Percentiles rank a stretch among this genome's conserved stretches.
Evolutionary conservation across 2,888 invertebrate species (phyloP).

Genomic region (Chromoteleia sp.): DNA sequence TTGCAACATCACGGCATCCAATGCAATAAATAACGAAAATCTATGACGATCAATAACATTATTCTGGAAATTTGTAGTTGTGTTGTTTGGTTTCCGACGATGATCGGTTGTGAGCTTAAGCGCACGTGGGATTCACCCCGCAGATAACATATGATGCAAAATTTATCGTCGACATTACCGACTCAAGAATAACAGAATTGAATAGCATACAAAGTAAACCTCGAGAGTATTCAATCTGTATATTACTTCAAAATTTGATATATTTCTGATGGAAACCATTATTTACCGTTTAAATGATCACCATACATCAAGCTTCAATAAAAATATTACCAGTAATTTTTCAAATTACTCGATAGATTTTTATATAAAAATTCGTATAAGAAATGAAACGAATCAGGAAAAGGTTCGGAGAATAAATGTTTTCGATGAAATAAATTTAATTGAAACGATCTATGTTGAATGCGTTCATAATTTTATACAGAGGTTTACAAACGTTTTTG

Average conservation of each 20-base stretch:
- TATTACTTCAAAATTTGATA: constrained; percentile 39
- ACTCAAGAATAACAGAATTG: constrained; percentile 55
- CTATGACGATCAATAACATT: constrained; percentile 37
- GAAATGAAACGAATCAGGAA: too few species aligned
- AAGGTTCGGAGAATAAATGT: too few species aligned
- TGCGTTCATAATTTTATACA: too few species aligned
- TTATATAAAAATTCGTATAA: too few species aligned
- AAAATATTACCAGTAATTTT: not conserved
- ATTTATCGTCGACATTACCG: constrained; percentile 51
- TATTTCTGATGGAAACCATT: constrained; percentile 27
- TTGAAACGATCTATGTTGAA: too few species aligned
- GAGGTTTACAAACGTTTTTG: too few species aligned
- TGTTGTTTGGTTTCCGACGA: constrained; percentile 49
- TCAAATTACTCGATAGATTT: too few species aligned
- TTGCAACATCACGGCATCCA: not conserved
- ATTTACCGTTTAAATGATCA: constrained; percentile 9
- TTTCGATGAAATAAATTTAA: constrained; percentile 28
- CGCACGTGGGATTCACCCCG: constrained; percentile 35
- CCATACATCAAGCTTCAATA: not conserved
- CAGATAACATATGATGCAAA: constrained; percentile 45
- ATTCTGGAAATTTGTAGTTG: constrained; percentile 49
- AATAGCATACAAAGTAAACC: constrained; percentile 31
- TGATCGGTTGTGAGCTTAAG: constrained; percentile 38
- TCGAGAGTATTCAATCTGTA: constrained; percentile 29
- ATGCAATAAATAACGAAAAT: constrained; percentile 27